These are phyloP conservation scores for Perithous albicinctus DNA, from an alignment of 2,888 invertebrate species.

Conservation along the genomic window DNA sequence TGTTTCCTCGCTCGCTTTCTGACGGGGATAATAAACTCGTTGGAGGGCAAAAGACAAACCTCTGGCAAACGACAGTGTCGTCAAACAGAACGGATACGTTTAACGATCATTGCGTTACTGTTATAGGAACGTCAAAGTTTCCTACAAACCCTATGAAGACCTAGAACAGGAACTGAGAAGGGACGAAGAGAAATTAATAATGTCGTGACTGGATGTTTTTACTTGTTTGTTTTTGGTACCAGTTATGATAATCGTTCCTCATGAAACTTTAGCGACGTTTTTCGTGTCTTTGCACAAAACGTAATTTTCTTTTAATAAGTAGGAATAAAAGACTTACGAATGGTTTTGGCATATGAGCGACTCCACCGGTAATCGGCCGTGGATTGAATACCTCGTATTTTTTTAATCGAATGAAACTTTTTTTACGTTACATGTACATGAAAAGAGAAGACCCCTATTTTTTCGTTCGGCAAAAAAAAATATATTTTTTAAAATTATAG, in stretches of 20 bases:
- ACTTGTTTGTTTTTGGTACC: background rate
- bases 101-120: constrained; percentile 47
- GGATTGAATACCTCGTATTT: too few relatives aligned
- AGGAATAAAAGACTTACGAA: too few relatives aligned
- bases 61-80: constrained; percentile 10
- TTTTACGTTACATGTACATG: too few relatives aligned
- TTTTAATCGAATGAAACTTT: too few relatives aligned
- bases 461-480: too few relatives aligned
- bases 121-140: constrained; percentile 41
- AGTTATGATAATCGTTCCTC: background rate
- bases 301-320: too few relatives aligned
- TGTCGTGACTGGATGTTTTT: background rate
- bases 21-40: background rate
- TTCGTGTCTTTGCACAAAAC: background rate
- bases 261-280: background rate
- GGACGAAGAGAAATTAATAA: background rate
- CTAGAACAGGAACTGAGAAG: background rate
- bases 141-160: background rate
- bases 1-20: constrained; percentile 5
- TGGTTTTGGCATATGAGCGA: too few relatives aligned
- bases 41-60: background rate
- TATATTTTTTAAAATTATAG: too few relatives aligned
- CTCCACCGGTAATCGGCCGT: too few relatives aligned
- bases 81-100: constrained; percentile 25
- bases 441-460: too few relatives aligned